Conservation (phyloP, 2,113 vertebrate species). For the Cyanistes caeruleus region DNA sequence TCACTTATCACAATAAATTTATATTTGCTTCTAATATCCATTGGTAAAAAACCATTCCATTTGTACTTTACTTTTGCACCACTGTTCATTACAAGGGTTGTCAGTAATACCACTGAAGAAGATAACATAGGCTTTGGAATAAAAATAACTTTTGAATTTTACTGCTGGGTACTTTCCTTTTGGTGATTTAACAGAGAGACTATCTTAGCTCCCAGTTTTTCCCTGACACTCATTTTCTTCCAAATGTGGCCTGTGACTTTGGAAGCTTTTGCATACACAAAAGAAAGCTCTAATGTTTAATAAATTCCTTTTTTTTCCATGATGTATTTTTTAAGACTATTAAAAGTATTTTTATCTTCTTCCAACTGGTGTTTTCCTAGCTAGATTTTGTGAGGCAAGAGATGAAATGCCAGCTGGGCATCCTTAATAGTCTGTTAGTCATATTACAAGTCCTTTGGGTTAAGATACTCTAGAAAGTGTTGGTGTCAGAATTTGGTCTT, state of each 20-base stretch:
- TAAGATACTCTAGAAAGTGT: background rate
- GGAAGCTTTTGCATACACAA: background rate
- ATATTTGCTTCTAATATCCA: slow-evolving; percentile 53
- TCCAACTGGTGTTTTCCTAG: background rate
- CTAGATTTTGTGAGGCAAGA: background rate
- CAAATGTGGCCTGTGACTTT: background rate
- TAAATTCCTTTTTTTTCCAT: background rate
- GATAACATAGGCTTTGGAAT: background rate
- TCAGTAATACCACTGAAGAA: background rate
- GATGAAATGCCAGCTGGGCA: background rate
- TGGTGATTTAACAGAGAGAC: background rate
- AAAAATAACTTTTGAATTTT: background rate
- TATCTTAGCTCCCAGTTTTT: background rate
- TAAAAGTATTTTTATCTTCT: background rate
- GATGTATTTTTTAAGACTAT: background rate
- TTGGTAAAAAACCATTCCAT: slow-evolving; percentile 27
- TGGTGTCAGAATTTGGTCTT: background rate
- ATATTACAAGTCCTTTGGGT: background rate
- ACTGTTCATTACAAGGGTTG: background rate
- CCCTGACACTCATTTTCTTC: background rate
- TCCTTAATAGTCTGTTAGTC: background rate
- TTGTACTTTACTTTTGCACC: background rate
- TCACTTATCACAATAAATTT: slow-evolving; percentile 56
- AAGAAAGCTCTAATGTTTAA: background rate
- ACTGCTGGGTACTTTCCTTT: background rate